Evolutionary conservation across 2,113 vertebrate genomes (phyloP), one percentile per base, ranked within the genome.

Genomic region (Zingel zingel): DNA sequence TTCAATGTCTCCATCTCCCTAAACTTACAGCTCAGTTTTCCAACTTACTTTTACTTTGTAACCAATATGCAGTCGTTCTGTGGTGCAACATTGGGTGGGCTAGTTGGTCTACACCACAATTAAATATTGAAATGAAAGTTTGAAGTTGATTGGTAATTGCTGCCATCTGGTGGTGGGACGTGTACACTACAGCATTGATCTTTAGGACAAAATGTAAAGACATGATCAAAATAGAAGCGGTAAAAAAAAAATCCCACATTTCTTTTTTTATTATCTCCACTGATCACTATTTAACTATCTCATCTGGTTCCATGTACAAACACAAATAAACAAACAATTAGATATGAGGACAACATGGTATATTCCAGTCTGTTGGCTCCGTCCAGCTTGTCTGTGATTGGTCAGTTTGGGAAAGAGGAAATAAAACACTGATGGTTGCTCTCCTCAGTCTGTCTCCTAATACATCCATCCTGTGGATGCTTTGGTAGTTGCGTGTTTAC

Each of bases 321-420:
- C 2, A 68, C 1, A 21, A 18, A n/a, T 2, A 56, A 51, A 54
- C 1, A 25, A 33, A 9, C 25, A 10, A 11, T 1, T 19, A 12
- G 1, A 10, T 0, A 0, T 6, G 13, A 18, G 4, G 12, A 27
- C 6, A 23, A 30, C 51, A 64, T 93, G 88, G 90, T 85, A 81
- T 13, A 18, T 84, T 90, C 93, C 90, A 58, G 85, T 21, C 12
- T 0, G 53, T 73, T 87, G 72, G 85, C 47, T 63, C 30, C 78
- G 23, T 57, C 88, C 82, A 19, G 48, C 72, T 82, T 23, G 21
- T 16, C 81, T 86, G 77, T 89, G 85, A 93, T 90, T 92, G 93
- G 91, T 74, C 83, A 4, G 27, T 81, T 81, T 30, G 1, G 9
- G n/a, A 36, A 84, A 50, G 47, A 64, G 89, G 88, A 91, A 87